phyloP scores from a whole-genome alignment of 2,888 invertebrate genomes.

The Drosophila incognita region DNA sequence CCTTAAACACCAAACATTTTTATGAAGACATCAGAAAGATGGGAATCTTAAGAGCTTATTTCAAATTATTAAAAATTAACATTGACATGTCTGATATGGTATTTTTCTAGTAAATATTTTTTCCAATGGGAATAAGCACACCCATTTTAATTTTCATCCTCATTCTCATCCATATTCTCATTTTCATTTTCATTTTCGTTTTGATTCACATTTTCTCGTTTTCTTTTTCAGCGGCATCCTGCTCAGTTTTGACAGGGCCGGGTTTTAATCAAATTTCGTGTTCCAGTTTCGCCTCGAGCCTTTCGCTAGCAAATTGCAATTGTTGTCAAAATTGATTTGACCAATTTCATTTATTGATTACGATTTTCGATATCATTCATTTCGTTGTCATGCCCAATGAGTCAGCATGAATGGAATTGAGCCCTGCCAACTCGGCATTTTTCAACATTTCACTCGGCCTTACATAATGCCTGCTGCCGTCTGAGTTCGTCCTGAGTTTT shows the following conservation, averaged over 20 bases:
- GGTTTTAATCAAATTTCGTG: slow-evolving; percentile 74
- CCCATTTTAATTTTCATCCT: neutral
- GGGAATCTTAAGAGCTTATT: neutral
- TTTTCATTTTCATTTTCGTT: slow-evolving; percentile 4
- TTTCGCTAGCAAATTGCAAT: slow-evolving; percentile 67
- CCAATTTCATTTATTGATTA: slow-evolving; percentile 79
- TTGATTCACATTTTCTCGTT: slow-evolving; percentile 11
- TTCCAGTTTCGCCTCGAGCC: slow-evolving; percentile 53
- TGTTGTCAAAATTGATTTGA: slow-evolving; percentile 80
- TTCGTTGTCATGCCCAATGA: slow-evolving; percentile 73
- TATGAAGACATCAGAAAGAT: neutral
- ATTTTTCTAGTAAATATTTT: neutral
- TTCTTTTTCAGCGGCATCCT: slow-evolving; percentile 14
- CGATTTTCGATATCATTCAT: slow-evolving; percentile 78
- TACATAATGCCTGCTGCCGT: slow-evolving; percentile 55
- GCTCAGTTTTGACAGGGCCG: slow-evolving; percentile 15
- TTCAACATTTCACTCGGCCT: slow-evolving; percentile 41
- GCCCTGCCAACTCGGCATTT: slow-evolving; percentile 59
- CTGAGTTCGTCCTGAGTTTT: slow-evolving; percentile 56
- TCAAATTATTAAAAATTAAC: neutral
- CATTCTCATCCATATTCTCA: neutral
- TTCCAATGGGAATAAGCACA: slow-evolving; percentile 1
- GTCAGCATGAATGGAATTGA: slow-evolving; percentile 51
- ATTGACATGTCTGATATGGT: neutral
- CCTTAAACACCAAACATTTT: neutral